phyloP scores from a whole-genome alignment of 35 echinoderm and acorn worm species.

The Patiria miniata region DNA sequence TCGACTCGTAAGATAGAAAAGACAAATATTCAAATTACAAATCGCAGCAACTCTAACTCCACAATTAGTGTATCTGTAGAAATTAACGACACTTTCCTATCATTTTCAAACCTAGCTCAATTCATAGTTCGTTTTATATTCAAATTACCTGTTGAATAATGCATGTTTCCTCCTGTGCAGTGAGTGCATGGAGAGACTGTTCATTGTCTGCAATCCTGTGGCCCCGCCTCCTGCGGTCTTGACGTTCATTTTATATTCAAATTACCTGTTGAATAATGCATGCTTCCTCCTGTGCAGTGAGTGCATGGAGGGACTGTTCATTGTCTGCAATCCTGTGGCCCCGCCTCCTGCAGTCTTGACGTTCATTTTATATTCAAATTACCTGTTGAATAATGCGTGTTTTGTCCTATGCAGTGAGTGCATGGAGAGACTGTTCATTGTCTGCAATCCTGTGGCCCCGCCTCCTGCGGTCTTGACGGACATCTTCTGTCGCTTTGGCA shows the following conservation, averaged over 20 bases:
- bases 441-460: conserved; percentile 46
- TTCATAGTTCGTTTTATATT: too few relatives aligned
- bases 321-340: conserved; percentile 42
- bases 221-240: conserved; percentile 49
- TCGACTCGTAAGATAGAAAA: not conserved
- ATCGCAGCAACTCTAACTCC: too few relatives aligned
- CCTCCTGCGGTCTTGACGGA: conserved; percentile 58
- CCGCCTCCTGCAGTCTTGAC: conserved; percentile 48
- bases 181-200: conserved; percentile 68
- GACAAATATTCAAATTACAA: too few relatives aligned
- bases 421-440: conserved; percentile 71
- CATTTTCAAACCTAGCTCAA: too few relatives aligned
- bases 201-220: conserved; percentile 46
- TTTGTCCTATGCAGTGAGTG: conserved; percentile 53
- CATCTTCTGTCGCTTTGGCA: conserved; percentile 70
- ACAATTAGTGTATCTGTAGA: too few relatives aligned
- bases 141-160: too few relatives aligned
- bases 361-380: too few relatives aligned
- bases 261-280: too few relatives aligned
- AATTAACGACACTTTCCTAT: too few relatives aligned
- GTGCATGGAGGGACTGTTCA: conserved; percentile 69
- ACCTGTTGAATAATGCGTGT: too few relatives aligned
- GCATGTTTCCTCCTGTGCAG: conserved; percentile 40
- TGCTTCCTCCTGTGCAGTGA: conserved; percentile 47
- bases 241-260: too few relatives aligned